Conservation (phyloP, 1,140 invertebrate genomes). For the Eubasilissa regina region DNA sequence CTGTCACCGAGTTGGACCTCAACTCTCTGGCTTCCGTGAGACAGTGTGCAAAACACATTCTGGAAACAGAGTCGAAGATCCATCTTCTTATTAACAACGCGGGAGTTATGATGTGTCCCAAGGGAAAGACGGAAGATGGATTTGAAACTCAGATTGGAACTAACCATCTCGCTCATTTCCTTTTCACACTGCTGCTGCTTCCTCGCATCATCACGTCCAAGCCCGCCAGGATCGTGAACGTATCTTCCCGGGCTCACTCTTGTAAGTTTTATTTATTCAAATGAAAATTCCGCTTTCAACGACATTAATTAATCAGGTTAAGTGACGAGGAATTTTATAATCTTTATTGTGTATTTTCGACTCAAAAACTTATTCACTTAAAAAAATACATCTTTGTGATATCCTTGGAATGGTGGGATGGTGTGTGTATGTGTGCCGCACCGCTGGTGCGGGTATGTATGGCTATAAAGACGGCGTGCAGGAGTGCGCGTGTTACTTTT, state of each 20-base stretch:
- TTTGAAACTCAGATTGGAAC: constrained; percentile 89
- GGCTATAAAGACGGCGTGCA: too few relatives aligned
- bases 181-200: constrained; percentile 86
- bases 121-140: constrained; percentile 81
- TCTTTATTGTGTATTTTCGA: too few relatives aligned
- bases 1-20: constrained; percentile 79
- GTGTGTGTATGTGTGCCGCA: too few relatives aligned
- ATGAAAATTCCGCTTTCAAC: background rate
- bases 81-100: constrained; percentile 89
- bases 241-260: constrained; percentile 71
- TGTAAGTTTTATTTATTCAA: constrained; percentile 61
- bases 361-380: too few relatives aligned
- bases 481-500: too few relatives aligned
- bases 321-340: too few relatives aligned
- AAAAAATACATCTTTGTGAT: too few relatives aligned
- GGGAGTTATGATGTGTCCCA: constrained; percentile 82
- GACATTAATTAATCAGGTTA: too few relatives aligned
- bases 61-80: constrained; percentile 75
- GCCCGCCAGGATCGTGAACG: constrained; percentile 74
- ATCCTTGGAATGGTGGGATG: too few relatives aligned
- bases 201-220: constrained; percentile 77
- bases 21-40: constrained; percentile 81
- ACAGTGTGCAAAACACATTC: constrained; percentile 78
- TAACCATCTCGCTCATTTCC: constrained; percentile 88
- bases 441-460: too few relatives aligned